phyloP scores from a whole-genome alignment of 2,888 invertebrate species.

The Eucriotettix oculatus region DNA sequence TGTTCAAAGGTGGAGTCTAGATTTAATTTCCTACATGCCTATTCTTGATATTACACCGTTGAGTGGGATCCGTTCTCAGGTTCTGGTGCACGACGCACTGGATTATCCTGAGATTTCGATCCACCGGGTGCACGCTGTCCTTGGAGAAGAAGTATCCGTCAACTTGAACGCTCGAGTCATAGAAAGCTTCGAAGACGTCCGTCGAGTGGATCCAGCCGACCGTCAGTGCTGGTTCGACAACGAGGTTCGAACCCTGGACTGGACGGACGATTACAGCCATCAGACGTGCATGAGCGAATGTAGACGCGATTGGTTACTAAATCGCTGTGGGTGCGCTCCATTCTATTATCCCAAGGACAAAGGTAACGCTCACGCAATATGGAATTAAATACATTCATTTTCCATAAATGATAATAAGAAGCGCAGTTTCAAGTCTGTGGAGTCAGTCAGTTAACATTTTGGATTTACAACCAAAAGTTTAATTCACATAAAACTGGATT shows the following conservation, averaged over 20 bases:
- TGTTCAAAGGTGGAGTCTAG: too few relatives aligned
- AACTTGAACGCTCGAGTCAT: neutral
- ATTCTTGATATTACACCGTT: too few relatives aligned
- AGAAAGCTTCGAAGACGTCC: neutral
- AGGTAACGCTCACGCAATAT: too few relatives aligned
- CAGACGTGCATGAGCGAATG: neutral
- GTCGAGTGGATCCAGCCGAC: neutral
- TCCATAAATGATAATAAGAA: too few relatives aligned
- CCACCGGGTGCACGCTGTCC: neutral
- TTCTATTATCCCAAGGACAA: neutral
- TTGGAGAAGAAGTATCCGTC: neutral
- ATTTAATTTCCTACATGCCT: too few relatives aligned
- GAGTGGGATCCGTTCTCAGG: neutral
- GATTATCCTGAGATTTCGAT: neutral
- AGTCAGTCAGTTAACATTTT: too few relatives aligned
- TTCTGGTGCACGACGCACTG: neutral
- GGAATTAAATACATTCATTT: too few relatives aligned
- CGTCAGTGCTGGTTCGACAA: neutral
- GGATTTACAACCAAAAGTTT: too few relatives aligned
- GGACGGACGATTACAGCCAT: neutral
- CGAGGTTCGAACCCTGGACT: neutral
- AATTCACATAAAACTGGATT: too few relatives aligned
- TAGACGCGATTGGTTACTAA: neutral
- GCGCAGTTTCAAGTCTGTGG: too few relatives aligned
- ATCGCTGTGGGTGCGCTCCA: neutral